A percentile compares a stretch with the other conserved stretches of the same genome.
Evolutionary conservation across 2,113 vertebrate species (phyloP).

Genomic region (Shinisaurus crocodilurus): DNA sequence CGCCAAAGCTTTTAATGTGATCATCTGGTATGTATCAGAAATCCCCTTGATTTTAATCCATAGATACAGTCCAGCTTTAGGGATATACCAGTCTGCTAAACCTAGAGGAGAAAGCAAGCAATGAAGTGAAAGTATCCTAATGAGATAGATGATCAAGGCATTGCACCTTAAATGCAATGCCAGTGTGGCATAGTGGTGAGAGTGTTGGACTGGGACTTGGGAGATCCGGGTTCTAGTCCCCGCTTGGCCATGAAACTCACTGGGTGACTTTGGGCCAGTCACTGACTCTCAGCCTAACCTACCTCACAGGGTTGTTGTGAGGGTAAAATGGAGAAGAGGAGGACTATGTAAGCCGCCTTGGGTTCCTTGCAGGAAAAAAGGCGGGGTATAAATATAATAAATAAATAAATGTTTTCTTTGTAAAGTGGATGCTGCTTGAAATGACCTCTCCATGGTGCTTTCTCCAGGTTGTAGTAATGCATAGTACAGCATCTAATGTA

Average conservation of each 20-base stretch:
- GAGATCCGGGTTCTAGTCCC: too few species aligned
- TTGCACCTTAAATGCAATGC: too few species aligned
- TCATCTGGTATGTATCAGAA: constrained; percentile 78
- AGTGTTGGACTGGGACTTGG: too few species aligned
- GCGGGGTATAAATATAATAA: too few species aligned
- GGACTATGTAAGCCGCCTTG: too few species aligned
- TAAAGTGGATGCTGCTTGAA: background rate
- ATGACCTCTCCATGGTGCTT: background rate
- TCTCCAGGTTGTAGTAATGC: background rate
- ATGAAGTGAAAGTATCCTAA: constrained; percentile 1
- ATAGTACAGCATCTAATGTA: background rate
- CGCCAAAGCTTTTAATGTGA: constrained; percentile 83
- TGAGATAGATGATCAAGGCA: background rate
- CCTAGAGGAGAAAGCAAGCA: constrained; percentile 65
- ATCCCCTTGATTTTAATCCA: constrained; percentile 89
- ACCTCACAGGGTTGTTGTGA: too few species aligned
- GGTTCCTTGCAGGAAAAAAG: too few species aligned
- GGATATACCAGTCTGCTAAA: constrained; percentile 87
- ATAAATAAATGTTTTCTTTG: background rate
- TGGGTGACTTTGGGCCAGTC: too few species aligned
- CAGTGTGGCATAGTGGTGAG: too few species aligned
- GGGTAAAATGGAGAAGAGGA: too few species aligned
- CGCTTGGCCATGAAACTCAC: too few species aligned
- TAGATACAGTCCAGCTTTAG: constrained; percentile 87
- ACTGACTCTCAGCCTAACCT: too few species aligned